A percentile compares a stretch with the other conserved stretches of the same genome.
Evolutionary conservation across 2,888 invertebrate species (phyloP).

Genomic region (Zelleria hepariella): DNA sequence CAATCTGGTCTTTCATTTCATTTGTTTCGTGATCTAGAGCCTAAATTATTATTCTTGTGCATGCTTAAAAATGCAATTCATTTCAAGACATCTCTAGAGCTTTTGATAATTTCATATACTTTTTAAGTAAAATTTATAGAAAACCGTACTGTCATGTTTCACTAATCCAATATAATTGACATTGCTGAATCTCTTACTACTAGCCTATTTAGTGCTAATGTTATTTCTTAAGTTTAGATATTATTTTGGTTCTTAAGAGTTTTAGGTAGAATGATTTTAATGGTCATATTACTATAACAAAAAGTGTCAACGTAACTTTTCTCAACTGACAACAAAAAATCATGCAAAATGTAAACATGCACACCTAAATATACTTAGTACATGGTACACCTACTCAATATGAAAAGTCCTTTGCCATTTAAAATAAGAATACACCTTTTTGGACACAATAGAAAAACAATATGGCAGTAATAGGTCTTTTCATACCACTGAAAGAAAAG

Average conservation of each 20-base stretch:
- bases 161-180: slow-evolving; percentile 72
- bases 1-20: background rate
- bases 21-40: background rate
- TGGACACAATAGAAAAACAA: background rate
- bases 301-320: background rate
- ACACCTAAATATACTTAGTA: too few species aligned
- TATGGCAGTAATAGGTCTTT: background rate
- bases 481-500: slow-evolving; percentile 7
- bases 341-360: slow-evolving; percentile 44
- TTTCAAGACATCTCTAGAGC: slow-evolving; percentile 28
- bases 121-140: slow-evolving; percentile 53
- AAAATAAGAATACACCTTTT: background rate
- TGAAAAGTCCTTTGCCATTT: background rate
- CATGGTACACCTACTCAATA: slow-evolving; percentile 29
- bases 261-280: slow-evolving; percentile 20
- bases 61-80: slow-evolving; percentile 20
- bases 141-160: slow-evolving; percentile 53
- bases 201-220: slow-evolving; percentile 65
- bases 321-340: background rate
- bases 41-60: slow-evolving; percentile 29
- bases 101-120: slow-evolving; percentile 21
- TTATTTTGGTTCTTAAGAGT: slow-evolving; percentile 51
- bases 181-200: slow-evolving; percentile 69
- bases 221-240: slow-evolving; percentile 53
- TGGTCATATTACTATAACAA: slow-evolving; percentile 22